These are phyloP conservation scores for Propithecus coquereli DNA, from an alignment of 2,113 vertebrate genomes.

Conservation along the genomic window DNA sequence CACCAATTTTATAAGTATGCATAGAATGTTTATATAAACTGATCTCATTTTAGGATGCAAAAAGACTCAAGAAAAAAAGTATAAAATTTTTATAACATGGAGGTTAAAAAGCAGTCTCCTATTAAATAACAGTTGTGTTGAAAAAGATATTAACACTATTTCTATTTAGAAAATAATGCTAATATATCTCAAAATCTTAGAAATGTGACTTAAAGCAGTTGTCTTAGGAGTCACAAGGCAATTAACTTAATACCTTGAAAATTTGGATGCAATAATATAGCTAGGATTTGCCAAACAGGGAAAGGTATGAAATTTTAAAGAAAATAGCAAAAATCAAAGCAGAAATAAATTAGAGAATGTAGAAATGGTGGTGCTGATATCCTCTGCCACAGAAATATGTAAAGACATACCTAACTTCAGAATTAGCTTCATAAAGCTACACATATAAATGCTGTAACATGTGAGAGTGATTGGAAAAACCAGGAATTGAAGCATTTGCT, in stretches of 20 bases:
- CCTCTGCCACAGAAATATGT: background rate
- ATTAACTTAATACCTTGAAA: background rate
- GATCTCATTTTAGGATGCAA: background rate
- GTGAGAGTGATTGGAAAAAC: background rate
- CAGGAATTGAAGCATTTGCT: background rate
- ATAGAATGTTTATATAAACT: background rate
- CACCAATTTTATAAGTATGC: background rate
- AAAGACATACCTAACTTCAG: background rate
- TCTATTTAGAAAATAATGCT: background rate
- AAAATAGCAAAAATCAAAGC: background rate
- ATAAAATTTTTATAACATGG: background rate
- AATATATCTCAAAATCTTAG: background rate
- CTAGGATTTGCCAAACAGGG: background rate
- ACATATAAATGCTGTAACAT: accelerated
- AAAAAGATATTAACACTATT: background rate
- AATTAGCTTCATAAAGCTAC: background rate
- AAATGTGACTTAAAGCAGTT: background rate
- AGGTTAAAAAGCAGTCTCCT: background rate
- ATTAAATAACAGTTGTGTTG: background rate
- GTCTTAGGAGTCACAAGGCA: background rate
- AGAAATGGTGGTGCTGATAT: background rate
- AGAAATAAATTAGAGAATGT: background rate
- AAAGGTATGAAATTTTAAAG: background rate
- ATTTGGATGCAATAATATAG: background rate
- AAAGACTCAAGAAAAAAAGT: background rate